These are phyloP conservation scores for Poecile montanus DNA, from an alignment of 2,797 vertebrate species.

Conservation along the genomic window DNA sequence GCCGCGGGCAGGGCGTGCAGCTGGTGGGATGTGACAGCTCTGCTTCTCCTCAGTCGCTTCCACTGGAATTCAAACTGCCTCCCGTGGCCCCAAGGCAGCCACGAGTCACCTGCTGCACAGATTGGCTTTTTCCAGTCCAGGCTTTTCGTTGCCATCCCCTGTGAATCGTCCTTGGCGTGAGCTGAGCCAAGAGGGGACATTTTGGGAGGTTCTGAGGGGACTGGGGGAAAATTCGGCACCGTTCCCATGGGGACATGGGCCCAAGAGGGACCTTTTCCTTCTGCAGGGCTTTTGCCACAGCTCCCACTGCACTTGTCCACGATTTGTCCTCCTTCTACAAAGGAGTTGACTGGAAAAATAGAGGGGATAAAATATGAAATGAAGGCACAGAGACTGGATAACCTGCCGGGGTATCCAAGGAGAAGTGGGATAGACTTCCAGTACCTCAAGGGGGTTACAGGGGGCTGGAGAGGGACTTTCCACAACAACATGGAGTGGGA, in stretches of 20 bases:
- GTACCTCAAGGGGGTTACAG: too few species aligned
- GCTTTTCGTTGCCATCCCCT: not conserved
- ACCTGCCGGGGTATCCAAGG: too few species aligned
- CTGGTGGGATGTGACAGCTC: slow-evolving; percentile 58
- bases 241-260: accelerated
- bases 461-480: not conserved
- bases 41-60: not conserved
- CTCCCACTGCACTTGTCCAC: accelerated
- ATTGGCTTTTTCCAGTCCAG: not conserved
- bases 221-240: not conserved
- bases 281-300: not conserved
- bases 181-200: not conserved
- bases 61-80: slow-evolving; percentile 1
- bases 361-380: not conserved
- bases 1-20: slow-evolving; percentile 6
- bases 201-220: not conserved
- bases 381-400: not conserved
- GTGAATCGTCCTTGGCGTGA: accelerated
- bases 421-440: not conserved
- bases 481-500: not conserved
- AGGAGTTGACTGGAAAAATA: not conserved
- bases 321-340: accelerated
- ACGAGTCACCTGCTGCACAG: not conserved
- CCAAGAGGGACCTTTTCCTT: not conserved
- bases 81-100: not conserved